Evolutionary conservation across 2,888 invertebrate species (phyloP), one percentile per base, ranked within the genome.

Genomic region (Leptinotarsa tumamoca): DNA sequence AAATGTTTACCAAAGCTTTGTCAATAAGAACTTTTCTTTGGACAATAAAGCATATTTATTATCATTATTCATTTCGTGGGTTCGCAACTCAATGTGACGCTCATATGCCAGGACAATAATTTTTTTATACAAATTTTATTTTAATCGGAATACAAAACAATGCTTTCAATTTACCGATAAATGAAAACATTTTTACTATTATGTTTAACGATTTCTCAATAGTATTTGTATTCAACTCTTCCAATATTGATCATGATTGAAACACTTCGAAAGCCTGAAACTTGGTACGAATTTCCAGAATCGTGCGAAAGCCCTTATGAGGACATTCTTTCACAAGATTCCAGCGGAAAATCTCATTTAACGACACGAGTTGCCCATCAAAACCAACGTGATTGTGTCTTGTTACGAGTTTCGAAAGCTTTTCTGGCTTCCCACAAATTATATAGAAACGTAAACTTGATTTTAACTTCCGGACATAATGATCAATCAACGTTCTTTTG

Each of bases 361-460:
- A n/a, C 52, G 52, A 52, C 43, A 43, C 13, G 52, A 17, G 4
- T 52, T 52, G 15, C n/a, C 5, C 52, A 15, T 5, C 52, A n/a
- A 52, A 52, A n/a, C 52, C 52, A 17, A 52, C 52, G 52, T 52
- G 52, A 52, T 52, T 52, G 15, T 52, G 52, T 52, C n/a, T 52
- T 52, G 17, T n/a, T 52, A 52, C n/a, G 13, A 52, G 17, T n/a
- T 52, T 52, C 52, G 10, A 15, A 52, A 52, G 52, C 15, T 52
- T 17, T 52, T 13, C 52, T 52, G 15, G n/a, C 52, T 52, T 52
- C 52, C 14, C 52, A 15, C 52, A n/a, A 52, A 52, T 17, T 52
- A 52, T 52, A 52, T 52, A n/a, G 52, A 43, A 43, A 43, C 43
- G 17, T 17, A 52, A n/a, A 52, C 15, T 52, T 52, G 52, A 17